phyloP scores from a whole-genome alignment of 2,797 vertebrate species.

The Natrix natrix region DNA sequence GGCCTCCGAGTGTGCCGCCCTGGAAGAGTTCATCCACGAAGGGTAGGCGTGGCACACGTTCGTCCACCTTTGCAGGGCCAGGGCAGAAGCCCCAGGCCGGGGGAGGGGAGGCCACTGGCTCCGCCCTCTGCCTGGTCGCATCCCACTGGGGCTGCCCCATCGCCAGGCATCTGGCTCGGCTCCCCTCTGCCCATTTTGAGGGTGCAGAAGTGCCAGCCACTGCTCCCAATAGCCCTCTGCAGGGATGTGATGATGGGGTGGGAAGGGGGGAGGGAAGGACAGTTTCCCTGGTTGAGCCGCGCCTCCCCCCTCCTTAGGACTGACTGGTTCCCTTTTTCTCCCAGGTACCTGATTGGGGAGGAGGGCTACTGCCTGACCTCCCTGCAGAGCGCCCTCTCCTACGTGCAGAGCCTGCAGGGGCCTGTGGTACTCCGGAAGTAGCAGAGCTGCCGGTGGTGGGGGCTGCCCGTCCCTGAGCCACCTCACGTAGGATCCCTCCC shows the following conservation, averaged over 20 bases:
- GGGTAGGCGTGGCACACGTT: conserved; percentile 70
- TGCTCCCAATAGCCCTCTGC: neutral
- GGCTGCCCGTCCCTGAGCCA: neutral
- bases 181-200: neutral
- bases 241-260: neutral
- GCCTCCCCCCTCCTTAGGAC: neutral
- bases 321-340: conserved; percentile 10
- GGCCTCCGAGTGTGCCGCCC: conserved; percentile 87
- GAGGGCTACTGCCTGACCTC: conserved; percentile 96
- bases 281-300: neutral
- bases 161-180: neutral
- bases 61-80: neutral
- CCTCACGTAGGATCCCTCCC: neutral
- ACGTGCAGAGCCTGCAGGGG: conserved; percentile 80
- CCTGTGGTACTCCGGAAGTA: conserved; percentile 40
- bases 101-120: neutral
- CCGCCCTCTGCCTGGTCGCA: neutral
- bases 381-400: conserved; percentile 89
- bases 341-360: conserved; percentile 91
- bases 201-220: neutral
- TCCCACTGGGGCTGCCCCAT: neutral
- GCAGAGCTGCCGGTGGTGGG: neutral
- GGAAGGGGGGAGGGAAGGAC: too few relatives aligned
- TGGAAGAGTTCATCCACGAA: conserved; percentile 96
- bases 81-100: neutral